Base-by-base conservation (phyloP, 2,113 vertebrate genomes). In the Pantherophis guttatus region DNA sequence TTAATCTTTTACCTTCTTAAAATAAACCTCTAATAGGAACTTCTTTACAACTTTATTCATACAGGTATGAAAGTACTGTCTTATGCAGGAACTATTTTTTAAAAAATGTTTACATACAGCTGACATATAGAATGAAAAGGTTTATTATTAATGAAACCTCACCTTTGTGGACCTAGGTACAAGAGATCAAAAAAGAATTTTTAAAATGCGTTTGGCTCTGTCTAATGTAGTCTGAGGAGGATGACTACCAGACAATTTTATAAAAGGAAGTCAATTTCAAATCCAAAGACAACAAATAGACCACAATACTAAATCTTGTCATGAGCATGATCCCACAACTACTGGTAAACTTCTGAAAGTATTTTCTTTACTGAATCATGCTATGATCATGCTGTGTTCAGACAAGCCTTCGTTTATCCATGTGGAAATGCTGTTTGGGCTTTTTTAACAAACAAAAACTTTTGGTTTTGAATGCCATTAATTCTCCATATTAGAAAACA, bases 1-100 rank as follows among this genome's bases (percentile, higher is more conserved):
- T 81, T 44, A 91, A 96, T 86, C 87, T 86, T 93, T 94, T 91
- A 91, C 90, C 62, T 94, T 95, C 96, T 95, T 58, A 94, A 95
- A 96, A 96, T 96, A 96, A 94, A 94, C 0, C 87, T 92, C 19
- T 39, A 92, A 93, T 93, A 75, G 6, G 9, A 57, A 48, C 94
- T 94, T 91, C 94, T 62, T 87, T 90, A 95, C 19, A 93, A 55
- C 65, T 86, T 90, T 86, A 12, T 48, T 95, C 95, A 94, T 95
- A 95, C 65, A 0, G 55, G 94, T 94, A 87, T 48, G 86, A 90
- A 93, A 59, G 26, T 9, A 55, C 59, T 9, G 88, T 93, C 91
- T 93, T 48, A 93, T 13, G 92, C 59, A 96, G 93, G 93, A 94
- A 13, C 70, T 39, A 95, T 12, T 2, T 48, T 88, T 59, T 59